Conservation (phyloP, 2,113 vertebrate species). For the Rhombomys opimus region DNA sequence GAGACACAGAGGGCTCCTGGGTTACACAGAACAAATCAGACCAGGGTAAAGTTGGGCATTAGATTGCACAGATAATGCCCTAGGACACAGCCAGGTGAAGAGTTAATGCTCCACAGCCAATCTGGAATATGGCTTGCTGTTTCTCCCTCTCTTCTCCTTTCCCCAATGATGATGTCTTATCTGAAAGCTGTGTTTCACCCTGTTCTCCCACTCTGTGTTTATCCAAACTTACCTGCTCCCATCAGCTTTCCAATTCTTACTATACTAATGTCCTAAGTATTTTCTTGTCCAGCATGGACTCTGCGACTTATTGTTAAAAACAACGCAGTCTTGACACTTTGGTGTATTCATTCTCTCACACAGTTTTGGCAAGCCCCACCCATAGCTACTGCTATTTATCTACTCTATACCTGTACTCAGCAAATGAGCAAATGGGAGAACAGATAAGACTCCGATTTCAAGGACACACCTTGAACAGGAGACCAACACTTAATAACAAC, state of each 20-base stretch:
- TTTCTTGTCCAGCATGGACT: conserved; percentile 17
- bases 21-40: not conserved
- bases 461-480: not conserved
- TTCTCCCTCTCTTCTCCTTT: not conserved
- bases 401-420: not conserved
- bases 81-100: not conserved
- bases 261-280: not conserved
- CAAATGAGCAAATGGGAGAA: not conserved
- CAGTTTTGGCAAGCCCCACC: not conserved
- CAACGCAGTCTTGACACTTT: not conserved
- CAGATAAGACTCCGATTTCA: not conserved
- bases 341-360: not conserved
- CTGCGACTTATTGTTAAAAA: not conserved
- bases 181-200: not conserved
- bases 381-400: not conserved
- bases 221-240: not conserved
- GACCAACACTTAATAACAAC: not conserved
- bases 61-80: not conserved
- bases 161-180: not conserved
- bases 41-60: not conserved
- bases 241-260: not conserved
- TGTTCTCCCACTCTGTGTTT: not conserved
- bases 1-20: not conserved
- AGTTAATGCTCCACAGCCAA: not conserved
- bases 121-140: not conserved